A percentile compares a stretch with the other conserved stretches of the same genome.
These are phyloP conservation scores for Heliornis fulica DNA, from an alignment of 2,113 vertebrate species.

Conservation along the genomic window DNA sequence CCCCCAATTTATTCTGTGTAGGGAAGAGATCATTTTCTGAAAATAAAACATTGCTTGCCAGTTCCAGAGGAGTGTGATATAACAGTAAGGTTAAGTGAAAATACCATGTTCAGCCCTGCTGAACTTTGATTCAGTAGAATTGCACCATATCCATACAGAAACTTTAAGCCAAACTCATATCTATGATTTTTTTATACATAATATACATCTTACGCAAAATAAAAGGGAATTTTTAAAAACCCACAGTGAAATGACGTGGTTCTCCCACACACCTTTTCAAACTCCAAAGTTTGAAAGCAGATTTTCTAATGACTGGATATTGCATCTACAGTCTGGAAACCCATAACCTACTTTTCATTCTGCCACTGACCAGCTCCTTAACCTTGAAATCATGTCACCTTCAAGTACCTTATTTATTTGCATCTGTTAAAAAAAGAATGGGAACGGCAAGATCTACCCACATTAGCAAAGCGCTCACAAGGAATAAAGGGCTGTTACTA, in stretches of 20 bases:
- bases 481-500: neutral
- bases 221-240: neutral
- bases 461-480: neutral
- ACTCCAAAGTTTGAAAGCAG: neutral
- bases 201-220: neutral
- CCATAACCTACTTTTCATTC: neutral
- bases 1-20: neutral
- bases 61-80: neutral
- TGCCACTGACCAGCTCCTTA: neutral
- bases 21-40: neutral
- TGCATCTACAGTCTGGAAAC: neutral
- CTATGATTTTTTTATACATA: neutral
- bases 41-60: neutral
- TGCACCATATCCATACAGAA: neutral
- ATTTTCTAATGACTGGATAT: neutral
- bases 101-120: neutral
- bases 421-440: neutral
- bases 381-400: neutral
- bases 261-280: neutral
- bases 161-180: neutral
- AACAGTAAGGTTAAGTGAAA: neutral
- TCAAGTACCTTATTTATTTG: neutral
- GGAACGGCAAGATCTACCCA: neutral
- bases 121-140: neutral
- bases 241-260: neutral